Evolutionary conservation across 2,113 vertebrate genomes (phyloP).

Genomic region (Anolis sagrei): DNA sequence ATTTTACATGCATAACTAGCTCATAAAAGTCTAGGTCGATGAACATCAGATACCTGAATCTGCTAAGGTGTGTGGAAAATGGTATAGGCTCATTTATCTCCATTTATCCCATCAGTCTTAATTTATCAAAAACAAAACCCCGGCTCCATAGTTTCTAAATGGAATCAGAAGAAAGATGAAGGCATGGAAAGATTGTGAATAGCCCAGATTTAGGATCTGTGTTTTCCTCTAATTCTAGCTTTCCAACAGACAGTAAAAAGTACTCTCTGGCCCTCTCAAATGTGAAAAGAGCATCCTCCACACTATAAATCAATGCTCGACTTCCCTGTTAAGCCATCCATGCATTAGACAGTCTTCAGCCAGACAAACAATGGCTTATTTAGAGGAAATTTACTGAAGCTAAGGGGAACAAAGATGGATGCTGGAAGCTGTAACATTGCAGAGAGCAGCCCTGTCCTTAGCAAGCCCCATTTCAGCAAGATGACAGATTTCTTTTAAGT

Average conservation of each 20-base stretch:
- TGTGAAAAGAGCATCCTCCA: constrained; percentile 32
- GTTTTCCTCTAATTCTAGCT: constrained; percentile 26
- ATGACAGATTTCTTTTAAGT: constrained; percentile 9
- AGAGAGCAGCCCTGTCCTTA: background rate
- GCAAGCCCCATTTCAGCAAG: constrained; percentile 11
- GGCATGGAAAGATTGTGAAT: background rate
- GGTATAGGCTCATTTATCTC: constrained; percentile 9
- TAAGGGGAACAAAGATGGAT: constrained; percentile 24
- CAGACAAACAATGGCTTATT: constrained; percentile 45
- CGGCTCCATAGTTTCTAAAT: background rate
- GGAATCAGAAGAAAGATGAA: background rate
- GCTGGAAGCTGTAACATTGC: background rate
- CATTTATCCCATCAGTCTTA: background rate
- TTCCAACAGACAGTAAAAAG: constrained; percentile 37
- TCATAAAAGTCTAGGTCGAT: background rate
- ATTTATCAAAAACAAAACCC: constrained; percentile 15
- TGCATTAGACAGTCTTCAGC: constrained; percentile 51
- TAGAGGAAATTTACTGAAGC: constrained; percentile 45
- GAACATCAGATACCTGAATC: background rate
- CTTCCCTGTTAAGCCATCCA: constrained; percentile 51
- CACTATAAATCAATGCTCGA: constrained; percentile 30
- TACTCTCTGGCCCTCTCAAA: constrained; percentile 29
- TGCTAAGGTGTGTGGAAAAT: constrained; percentile 3
- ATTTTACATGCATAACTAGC: background rate
- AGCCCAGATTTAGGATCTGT: constrained; percentile 22